Evolutionary conservation across 2,888 invertebrate species (phyloP).

Genomic region (Globia sparganii): DNA sequence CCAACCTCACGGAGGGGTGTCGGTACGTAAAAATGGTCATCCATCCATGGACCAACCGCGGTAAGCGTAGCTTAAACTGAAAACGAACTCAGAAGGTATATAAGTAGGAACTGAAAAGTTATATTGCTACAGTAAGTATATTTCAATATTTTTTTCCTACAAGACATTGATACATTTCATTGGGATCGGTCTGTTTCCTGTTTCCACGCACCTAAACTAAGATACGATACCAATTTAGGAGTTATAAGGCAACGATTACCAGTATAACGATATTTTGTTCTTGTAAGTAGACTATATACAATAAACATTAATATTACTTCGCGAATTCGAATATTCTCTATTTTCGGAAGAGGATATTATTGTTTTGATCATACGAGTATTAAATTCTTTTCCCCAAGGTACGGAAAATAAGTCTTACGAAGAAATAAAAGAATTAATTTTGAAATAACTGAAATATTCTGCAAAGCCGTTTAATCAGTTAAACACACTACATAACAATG

Average conservation of each 20-base stretch:
- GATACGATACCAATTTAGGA: not conserved
- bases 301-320: not conserved
- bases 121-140: not conserved
- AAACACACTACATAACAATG: constrained; percentile 23
- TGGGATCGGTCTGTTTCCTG: not conserved
- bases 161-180: not conserved
- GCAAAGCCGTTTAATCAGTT: constrained; percentile 32
- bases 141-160: not conserved
- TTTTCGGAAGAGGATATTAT: not conserved
- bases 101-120: not conserved
- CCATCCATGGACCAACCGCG: too few species aligned
- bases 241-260: not conserved
- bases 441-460: constrained; percentile 2
- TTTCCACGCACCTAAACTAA: not conserved
- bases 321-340: constrained; percentile 6
- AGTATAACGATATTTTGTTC: not conserved
- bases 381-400: constrained; percentile 1
- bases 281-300: not conserved
- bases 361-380: constrained; percentile 26
- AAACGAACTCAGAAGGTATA: not conserved
- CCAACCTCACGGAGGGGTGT: too few species aligned
- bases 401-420: not conserved
- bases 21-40: too few species aligned
- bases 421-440: not conserved
- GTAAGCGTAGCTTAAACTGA: too few species aligned